phyloP scores from a whole-genome alignment of 53 echinoderm and acorn worm species.

The Temnopleurus reevesii region DNA sequence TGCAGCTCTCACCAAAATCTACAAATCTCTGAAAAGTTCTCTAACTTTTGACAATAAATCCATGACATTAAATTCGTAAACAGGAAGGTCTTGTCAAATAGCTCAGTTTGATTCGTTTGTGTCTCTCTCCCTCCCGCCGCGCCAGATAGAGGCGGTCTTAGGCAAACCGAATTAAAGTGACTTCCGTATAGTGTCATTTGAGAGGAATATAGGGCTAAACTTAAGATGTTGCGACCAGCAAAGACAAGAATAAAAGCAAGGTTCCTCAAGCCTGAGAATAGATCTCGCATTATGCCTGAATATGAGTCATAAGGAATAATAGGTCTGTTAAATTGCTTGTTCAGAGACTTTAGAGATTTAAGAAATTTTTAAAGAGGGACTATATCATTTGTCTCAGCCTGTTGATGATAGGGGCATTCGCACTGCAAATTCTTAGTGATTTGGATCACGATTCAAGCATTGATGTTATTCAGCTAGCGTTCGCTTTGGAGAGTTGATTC shows the following conservation, averaged over 20 bases:
- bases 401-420: too few species aligned
- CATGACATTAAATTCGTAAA: not conserved
- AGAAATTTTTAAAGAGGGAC: too few species aligned
- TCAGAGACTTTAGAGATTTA: not conserved
- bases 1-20: too few species aligned
- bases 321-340: constrained; percentile 10
- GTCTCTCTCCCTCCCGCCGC: not conserved
- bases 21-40: too few species aligned
- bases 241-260: constrained; percentile 5
- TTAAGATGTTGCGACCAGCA: not conserved
- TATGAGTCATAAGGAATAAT: constrained; percentile 26
- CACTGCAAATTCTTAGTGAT: too few species aligned
- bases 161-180: not conserved
- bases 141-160: not conserved
- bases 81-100: constrained; percentile 19
- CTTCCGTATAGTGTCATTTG: not conserved
- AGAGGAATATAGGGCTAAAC: too few species aligned
- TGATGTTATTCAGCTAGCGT: too few species aligned
- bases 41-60: too few species aligned
- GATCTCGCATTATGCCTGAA: not conserved
- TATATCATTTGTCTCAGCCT: too few species aligned
- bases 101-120: not conserved
- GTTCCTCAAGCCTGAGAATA: constrained; percentile 14
- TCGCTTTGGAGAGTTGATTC: too few species aligned
- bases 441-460: too few species aligned